Conservation (phyloP, 2,113 vertebrate genomes). For the Scytalopus superciliaris region DNA sequence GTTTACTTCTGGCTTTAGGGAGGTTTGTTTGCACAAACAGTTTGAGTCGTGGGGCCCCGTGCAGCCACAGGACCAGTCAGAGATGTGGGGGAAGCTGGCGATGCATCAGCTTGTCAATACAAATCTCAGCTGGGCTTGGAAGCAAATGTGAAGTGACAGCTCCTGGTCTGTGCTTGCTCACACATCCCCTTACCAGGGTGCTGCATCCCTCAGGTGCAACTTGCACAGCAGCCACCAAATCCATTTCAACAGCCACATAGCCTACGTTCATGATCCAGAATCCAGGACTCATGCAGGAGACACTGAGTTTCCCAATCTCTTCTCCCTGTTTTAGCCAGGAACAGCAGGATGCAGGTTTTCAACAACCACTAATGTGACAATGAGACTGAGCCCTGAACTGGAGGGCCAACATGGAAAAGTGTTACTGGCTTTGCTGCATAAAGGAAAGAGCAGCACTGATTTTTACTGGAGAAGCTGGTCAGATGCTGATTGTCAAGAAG, state of each 20-base stretch:
- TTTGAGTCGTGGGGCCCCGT: not conserved
- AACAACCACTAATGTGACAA: not conserved
- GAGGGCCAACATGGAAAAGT: not conserved
- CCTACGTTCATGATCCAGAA: not conserved
- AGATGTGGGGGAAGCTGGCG: not conserved
- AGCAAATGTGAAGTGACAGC: constrained; percentile 7
- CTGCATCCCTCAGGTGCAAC: not conserved
- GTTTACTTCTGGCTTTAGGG: not conserved
- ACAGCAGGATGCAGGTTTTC: not conserved
- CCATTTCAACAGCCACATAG: not conserved
- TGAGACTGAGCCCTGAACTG: not conserved
- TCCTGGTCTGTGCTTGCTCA: not conserved
- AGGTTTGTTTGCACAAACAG: not conserved
- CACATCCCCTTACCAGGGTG: not conserved
- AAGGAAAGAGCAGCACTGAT: not conserved
- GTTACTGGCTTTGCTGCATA: not conserved
- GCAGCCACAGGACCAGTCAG: not conserved
- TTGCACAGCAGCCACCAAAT: not conserved
- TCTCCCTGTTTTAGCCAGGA: not conserved
- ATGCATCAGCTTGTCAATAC: not conserved
- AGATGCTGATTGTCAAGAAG: not conserved
- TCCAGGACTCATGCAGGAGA: not conserved
- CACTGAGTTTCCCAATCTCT: not conserved
- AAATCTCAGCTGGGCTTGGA: not conserved
- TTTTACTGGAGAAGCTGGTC: not conserved